Evolutionary conservation across 1,140 invertebrate genomes (phyloP), one percentile per base, ranked within the genome.

Genomic region (Bombus haemorrhoidalis): DNA sequence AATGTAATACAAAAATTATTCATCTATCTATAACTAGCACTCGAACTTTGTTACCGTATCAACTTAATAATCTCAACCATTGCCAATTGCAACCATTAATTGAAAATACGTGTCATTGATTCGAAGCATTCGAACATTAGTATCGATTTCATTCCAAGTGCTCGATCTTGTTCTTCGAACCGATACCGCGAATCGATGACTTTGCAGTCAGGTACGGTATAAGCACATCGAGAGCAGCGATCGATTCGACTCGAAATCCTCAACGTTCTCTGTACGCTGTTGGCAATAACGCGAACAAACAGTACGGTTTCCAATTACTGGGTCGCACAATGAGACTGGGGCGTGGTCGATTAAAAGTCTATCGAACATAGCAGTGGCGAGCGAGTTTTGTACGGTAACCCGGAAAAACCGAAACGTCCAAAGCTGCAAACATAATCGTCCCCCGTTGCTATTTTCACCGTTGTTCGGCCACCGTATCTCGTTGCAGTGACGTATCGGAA

Each of bases 301-400:
- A 73, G 41, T 75, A 47, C 75, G 81, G 57, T 72, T 83, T 83
- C n/a, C 81, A 77, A 83, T 86, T 75, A 77, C 22, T 32, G 66
- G 47, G 32, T 83, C 43, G 74, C 9, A 69, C 68, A 81, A 81
- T 66, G 86, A 85, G 77, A 72, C 83, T 69, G 85, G 91, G 75
- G 90, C 83, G 90, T 82, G 91, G 87, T 89, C 90, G 88, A 92
- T 92, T 91, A 90, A 90, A 91, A 89, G 79, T 84, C 62, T 53
- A 91, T 86, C 84, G 78, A 57, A 75, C 69, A 22, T 74, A 43
- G 41, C 5, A 15, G 68, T 28, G 4, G 66, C 43, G 28, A 25
- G 25, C 47, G 47, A 53, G 47, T 53, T 53, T 53, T 22, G 47
- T 53, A 53, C 47, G 47, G 0, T 53, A 74, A 74, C 34, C 71